These are phyloP conservation scores for Odontamblyopus lacepedii DNA, from an alignment of 2,797 vertebrate species.

Conservation along the genomic window DNA sequence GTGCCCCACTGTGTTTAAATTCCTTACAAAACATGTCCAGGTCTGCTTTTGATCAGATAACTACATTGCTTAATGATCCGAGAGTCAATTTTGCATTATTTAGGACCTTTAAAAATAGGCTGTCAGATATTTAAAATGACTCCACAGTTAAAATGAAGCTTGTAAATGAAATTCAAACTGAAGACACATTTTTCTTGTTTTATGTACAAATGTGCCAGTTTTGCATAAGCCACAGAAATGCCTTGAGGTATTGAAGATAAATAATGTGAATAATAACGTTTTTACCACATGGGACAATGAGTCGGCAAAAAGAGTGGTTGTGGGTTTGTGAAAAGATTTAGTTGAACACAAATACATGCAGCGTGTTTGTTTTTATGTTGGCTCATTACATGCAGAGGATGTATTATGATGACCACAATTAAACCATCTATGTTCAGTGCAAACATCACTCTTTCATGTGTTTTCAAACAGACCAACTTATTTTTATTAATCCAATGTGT, in stretches of 20 bases:
- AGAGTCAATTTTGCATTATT: too few relatives aligned
- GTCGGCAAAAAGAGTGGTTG: not conserved
- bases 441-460: conserved; percentile 29
- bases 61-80: too few relatives aligned
- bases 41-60: too few relatives aligned
- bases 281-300: not conserved
- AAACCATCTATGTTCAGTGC: conserved; percentile 9
- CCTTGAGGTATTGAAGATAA: not conserved
- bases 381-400: not conserved
- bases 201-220: conserved; percentile 19
- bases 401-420: not conserved
- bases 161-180: not conserved
- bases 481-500: conserved; percentile 47
- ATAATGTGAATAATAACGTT: not conserved
- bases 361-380: not conserved
- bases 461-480: conserved; percentile 26
- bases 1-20: too few relatives aligned
- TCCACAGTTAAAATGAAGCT: not conserved
- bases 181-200: not conserved
- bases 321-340: not conserved
- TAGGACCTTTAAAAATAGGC: too few relatives aligned
- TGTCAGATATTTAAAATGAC: not conserved
- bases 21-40: too few relatives aligned
- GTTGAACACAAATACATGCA: not conserved
- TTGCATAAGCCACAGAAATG: conserved; percentile 2